Evolutionary conservation across 2,113 vertebrate species (phyloP), one percentile per base, ranked within the genome.

Genomic region (Aegithalos caudatus): DNA sequence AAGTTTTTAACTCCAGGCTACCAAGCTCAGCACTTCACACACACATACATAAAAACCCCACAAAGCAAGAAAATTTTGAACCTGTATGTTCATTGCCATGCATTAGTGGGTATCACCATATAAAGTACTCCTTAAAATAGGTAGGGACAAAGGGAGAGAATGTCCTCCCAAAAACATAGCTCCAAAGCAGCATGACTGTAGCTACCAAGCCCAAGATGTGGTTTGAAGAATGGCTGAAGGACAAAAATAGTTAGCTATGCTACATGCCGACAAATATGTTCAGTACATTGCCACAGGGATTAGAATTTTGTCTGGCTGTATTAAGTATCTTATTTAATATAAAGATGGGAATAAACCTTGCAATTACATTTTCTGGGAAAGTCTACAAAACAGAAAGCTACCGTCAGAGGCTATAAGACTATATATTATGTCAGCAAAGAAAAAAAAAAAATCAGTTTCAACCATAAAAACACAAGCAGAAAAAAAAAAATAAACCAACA

Each of bases 251-350:
- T 91, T 71, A 91, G 69, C 84, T 92, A 82, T 58, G 81, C 88
- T 81, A 86, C 70, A 90, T 2, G 11, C 44, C 8, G 0, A 80
- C 86, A 93, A 95, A 91, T 69, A 74, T 0, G 4, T 76, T 92
- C 72, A 86, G 38, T 69, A 93, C 61, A 38, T 42, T 79, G 88
- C 82, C 89, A 95, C 76, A 81, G 92, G 95, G 94, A 94, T 88
- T 77, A 93, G 71, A 86, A 92, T 91, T 94, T 90, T 87, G 74
- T 72, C 73, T 64, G 85, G 60, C 73, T 77, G 64, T 93, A 95
- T 96, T 95, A 96, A 96, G 83, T 73, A 94, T 62, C 67, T 96
- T 93, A 86, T 94, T 94, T 95, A 95, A 90, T 92, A 97, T 44
- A 95, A 92, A 66, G 66, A 96, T 28, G 23, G 81, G 82, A 94